These are phyloP conservation scores for Mirounga angustirostris DNA, from an alignment of 2,113 vertebrate genomes.

Conservation along the genomic window DNA sequence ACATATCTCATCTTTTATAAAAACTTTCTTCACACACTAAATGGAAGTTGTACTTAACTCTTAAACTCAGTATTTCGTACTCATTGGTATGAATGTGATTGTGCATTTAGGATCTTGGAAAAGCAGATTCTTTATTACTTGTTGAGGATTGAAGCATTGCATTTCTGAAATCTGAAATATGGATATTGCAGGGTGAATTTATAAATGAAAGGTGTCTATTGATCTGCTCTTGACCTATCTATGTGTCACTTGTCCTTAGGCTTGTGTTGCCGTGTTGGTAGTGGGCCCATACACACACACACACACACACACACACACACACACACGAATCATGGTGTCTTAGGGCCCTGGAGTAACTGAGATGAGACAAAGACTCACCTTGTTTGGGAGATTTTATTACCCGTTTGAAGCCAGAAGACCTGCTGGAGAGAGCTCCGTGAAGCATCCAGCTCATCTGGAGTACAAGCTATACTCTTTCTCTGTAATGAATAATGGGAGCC, in stretches of 20 bases:
- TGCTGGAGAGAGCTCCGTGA: neutral
- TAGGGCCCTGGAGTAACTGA: neutral
- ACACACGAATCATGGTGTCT: neutral
- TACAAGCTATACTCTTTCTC: neutral
- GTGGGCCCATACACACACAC: neutral
- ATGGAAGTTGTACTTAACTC: slow-evolving; percentile 37
- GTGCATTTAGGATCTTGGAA: slow-evolving; percentile 1
- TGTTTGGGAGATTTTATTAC: neutral
- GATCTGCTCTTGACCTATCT: neutral
- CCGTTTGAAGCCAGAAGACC: neutral
- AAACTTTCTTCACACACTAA: slow-evolving; percentile 28
- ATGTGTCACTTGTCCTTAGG: neutral
- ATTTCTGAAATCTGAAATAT: slow-evolving; percentile 7
- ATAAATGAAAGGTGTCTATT: neutral
- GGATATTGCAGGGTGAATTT: neutral
- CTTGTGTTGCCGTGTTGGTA: neutral
- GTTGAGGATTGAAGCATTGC: neutral
- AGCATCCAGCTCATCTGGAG: neutral
- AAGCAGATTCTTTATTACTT: neutral
- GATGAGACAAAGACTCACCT: neutral
- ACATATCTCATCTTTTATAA: slow-evolving; percentile 34
- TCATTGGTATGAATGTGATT: neutral
- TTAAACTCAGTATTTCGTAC: slow-evolving; percentile 49
- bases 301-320: neutral
- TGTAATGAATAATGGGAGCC: neutral